Percentiles rank a stretch among this genome's conserved stretches.
These are phyloP conservation scores for Beroe ovata DNA, from an alignment of 37 sponge, comb jelly and placozoan species.

Conservation along the genomic window DNA sequence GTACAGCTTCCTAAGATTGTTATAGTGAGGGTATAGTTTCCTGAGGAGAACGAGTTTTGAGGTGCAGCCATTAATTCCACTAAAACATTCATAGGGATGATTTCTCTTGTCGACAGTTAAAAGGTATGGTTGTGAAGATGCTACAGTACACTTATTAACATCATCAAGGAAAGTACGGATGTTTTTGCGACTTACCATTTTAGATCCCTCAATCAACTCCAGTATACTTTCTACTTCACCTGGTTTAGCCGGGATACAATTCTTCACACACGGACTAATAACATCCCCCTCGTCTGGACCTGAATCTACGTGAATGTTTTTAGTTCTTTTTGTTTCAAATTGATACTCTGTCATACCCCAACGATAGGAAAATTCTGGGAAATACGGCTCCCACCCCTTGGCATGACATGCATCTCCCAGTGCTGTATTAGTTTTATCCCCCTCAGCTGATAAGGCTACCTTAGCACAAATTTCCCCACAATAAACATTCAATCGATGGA, in stretches of 20 bases:
- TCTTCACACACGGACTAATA: background rate
- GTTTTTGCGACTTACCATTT: no score
- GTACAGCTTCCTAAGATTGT: background rate
- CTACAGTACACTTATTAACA: no score
- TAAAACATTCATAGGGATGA: background rate
- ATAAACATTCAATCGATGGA: background rate
- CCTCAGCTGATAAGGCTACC: background rate
- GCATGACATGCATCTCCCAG: background rate
- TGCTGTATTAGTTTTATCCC: background rate
- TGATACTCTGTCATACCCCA: no score
- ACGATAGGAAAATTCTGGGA: no score
- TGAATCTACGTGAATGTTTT: no score
- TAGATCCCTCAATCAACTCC: no score
- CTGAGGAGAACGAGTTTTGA: background rate
- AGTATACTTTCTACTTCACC: no score
- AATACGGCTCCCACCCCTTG: conserved; percentile 16
- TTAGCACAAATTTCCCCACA: background rate
- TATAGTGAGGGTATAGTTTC: background rate
- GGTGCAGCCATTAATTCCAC: background rate
- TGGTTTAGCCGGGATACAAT: no score
- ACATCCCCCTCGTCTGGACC: background rate
- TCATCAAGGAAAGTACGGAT: no score
- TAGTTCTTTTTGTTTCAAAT: no score
- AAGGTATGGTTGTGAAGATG: no score
- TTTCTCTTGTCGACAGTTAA: background rate